phyloP scores from a whole-genome alignment of 2,888 invertebrate species.

The Amiota mariae region DNA sequence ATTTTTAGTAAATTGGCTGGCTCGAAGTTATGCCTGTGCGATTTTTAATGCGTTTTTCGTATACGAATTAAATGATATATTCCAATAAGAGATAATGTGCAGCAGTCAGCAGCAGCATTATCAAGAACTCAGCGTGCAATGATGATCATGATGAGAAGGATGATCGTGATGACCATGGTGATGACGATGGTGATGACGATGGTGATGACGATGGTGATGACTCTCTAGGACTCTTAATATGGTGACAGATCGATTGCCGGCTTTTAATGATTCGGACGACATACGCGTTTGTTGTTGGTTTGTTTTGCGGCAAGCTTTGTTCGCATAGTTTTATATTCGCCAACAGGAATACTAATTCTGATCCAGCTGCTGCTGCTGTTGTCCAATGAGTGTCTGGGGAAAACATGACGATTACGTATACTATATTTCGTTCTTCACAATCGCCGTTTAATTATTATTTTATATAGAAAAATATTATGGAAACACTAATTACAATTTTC shows the following conservation, averaged over 20 bases:
- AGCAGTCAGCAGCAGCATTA: neutral
- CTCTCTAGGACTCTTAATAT: neutral
- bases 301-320: neutral
- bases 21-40: constrained; percentile 10
- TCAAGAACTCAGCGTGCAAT: neutral
- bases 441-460: no score
- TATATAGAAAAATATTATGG: no score
- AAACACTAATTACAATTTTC: no score
- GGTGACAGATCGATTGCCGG: constrained; percentile 14
- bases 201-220: neutral
- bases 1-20: constrained; percentile 24
- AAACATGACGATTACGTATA: no score
- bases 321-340: neutral
- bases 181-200: neutral
- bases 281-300: no score
- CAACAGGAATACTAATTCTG: constrained; percentile 14
- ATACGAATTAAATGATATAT: constrained; percentile 18
- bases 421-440: no score
- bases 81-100: constrained; percentile 10
- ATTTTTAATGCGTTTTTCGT: constrained; percentile 23
- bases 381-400: no score
- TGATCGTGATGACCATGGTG: neutral
- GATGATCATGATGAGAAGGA: neutral
- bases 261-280: neutral
- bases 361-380: neutral